A percentile compares a stretch with the other conserved stretches of the same genome.
Conservation (phyloP, 1,140 invertebrate genomes). For the Zaprionus davidi region DNA sequence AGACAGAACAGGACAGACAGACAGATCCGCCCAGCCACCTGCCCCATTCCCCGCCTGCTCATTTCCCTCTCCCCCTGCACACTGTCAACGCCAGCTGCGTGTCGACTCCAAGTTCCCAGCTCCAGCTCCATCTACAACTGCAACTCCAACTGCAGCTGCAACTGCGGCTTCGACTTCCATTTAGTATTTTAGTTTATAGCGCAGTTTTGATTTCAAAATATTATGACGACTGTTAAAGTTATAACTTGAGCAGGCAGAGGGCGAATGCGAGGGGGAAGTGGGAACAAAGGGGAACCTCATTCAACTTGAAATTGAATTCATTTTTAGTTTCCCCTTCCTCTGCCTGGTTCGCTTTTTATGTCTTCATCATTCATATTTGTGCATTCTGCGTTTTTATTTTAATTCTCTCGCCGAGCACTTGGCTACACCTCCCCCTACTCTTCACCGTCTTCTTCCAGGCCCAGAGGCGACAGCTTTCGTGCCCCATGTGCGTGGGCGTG, state of each 20-base stretch:
- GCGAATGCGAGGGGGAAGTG: not conserved
- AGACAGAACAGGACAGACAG: slow-evolving; percentile 22
- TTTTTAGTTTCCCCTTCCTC: slow-evolving; percentile 28
- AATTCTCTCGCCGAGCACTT: slow-evolving; percentile 57
- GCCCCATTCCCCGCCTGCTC: not conserved
- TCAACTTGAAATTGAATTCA: slow-evolving; percentile 62
- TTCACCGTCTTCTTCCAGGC: slow-evolving; percentile 19
- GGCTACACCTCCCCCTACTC: slow-evolving; percentile 31
- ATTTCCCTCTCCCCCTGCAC: slow-evolving; percentile 2
- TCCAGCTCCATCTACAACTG: not conserved
- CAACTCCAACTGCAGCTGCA: slow-evolving; percentile 15
- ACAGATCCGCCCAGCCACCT: slow-evolving; percentile 3
- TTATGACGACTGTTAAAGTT: slow-evolving; percentile 73
- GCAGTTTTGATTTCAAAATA: slow-evolving; percentile 74
- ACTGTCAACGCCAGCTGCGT: slow-evolving; percentile 69
- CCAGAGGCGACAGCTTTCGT: slow-evolving; percentile 29
- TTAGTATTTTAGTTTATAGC: slow-evolving; percentile 65
- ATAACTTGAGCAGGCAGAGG: slow-evolving; percentile 21
- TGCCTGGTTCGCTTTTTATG: slow-evolving; percentile 48
- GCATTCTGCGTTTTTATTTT: slow-evolving; percentile 62
- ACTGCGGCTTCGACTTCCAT: slow-evolving; percentile 36
- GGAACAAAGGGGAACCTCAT: slow-evolving; percentile 43
- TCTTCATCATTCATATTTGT: slow-evolving; percentile 74
- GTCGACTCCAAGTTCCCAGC: slow-evolving; percentile 17
- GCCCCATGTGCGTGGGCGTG: slow-evolving; percentile 37